These are phyloP conservation scores for Carterocephalus palaemon DNA, from an alignment of 2,888 invertebrate genomes.

Conservation along the genomic window DNA sequence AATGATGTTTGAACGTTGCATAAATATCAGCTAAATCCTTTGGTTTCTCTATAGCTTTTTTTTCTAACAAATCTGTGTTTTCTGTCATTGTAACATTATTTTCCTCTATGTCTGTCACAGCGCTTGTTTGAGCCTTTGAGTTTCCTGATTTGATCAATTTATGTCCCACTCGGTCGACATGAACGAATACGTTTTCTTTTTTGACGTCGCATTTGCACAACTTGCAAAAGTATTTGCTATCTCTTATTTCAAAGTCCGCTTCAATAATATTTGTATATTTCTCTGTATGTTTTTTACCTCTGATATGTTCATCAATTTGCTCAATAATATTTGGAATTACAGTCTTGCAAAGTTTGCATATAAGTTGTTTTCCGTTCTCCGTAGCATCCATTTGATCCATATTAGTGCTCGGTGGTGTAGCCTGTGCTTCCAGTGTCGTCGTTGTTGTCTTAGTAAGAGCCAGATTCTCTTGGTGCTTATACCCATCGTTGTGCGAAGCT, in stretches of 20 bases:
- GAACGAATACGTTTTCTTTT: not conserved
- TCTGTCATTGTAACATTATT: not conserved
- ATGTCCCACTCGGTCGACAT: not conserved
- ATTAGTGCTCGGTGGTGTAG: too few species aligned
- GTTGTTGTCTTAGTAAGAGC: too few species aligned
- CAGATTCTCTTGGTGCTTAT: not conserved
- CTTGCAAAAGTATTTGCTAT: constrained; percentile 4
- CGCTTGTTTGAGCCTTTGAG: not conserved
- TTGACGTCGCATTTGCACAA: not conserved
- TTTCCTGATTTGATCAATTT: not conserved
- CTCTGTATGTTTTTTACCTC: constrained; percentile 16
- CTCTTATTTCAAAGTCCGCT: constrained; percentile 1
- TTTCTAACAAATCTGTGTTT: not conserved
- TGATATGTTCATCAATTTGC: constrained; percentile 17
- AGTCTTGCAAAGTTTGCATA: constrained; percentile 22
- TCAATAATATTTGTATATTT: not conserved
- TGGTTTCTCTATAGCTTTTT: not conserved
- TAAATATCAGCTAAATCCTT: not conserved
- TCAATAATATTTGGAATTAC: constrained; percentile 16
- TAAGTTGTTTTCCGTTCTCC: constrained; percentile 3
- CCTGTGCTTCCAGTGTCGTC: too few species aligned
- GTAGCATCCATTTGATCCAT: constrained; percentile 4
- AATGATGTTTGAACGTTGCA: constrained; percentile 1
- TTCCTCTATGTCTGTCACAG: not conserved
- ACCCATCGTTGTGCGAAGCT: not conserved